phyloP scores from a whole-genome alignment of 1,140 invertebrate species.

The Drosophila fuyamai region DNA sequence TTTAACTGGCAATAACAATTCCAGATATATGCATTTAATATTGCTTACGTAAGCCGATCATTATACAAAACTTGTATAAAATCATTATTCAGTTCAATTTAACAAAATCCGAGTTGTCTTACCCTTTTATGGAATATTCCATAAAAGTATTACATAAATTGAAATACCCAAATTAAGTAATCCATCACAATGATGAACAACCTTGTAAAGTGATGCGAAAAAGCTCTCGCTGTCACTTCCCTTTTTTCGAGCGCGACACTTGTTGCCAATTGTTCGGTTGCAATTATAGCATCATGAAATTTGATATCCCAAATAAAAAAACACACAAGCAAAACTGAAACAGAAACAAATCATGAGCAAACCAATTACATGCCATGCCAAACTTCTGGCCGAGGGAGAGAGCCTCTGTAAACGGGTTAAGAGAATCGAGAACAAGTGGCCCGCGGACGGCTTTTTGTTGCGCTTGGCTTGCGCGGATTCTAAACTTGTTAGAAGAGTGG shows the following conservation, averaged over 20 bases:
- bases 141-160: background rate
- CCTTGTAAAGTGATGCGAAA: conserved; percentile 23
- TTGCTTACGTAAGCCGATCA: too few relatives aligned
- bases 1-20: too few relatives aligned
- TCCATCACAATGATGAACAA: conserved; percentile 10
- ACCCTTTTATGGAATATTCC: background rate
- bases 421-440: conserved; percentile 78
- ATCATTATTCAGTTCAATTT: background rate
- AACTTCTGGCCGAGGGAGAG: conserved; percentile 33
- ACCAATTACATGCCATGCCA: conserved; percentile 57
- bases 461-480: conserved; percentile 78
- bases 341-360: conserved; percentile 57
- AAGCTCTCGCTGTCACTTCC: conserved; percentile 34
- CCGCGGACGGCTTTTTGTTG: conserved; percentile 40
- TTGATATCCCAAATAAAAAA: conserved; percentile 68
- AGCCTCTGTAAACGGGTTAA: conserved; percentile 68
- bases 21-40: too few relatives aligned
- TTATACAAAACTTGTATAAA: background rate
- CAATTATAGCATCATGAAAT: conserved; percentile 78
- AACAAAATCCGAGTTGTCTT: background rate
- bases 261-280: conserved; percentile 44
- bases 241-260: conserved; percentile 8
- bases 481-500: conserved; percentile 81
- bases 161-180: conserved; percentile 20
- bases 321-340: conserved; percentile 46